These are phyloP conservation scores for Sus cebifrons DNA, from an alignment of 2,797 vertebrate genomes.

Conservation along the genomic window DNA sequence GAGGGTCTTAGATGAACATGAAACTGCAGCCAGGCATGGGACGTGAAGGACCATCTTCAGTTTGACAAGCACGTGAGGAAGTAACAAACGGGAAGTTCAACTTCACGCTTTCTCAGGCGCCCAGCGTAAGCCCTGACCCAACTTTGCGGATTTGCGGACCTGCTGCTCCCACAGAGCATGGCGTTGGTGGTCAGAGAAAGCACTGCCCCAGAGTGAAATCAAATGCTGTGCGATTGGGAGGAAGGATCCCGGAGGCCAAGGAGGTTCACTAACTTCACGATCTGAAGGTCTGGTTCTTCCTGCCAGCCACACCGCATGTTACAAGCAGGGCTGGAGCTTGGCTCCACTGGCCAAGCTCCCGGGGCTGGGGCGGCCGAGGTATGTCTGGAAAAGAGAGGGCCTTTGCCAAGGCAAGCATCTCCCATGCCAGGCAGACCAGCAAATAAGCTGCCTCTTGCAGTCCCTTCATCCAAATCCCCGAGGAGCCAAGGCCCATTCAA, in stretches of 20 bases:
- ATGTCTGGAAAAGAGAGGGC: slow-evolving; percentile 73
- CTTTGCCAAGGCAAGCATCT: slow-evolving; percentile 70
- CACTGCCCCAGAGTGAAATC: neutral
- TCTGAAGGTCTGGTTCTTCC: slow-evolving; percentile 50
- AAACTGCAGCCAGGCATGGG: neutral
- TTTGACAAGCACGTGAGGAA: neutral
- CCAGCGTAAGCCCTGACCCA: neutral
- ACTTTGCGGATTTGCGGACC: neutral
- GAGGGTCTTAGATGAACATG: neutral
- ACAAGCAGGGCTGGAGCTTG: neutral
- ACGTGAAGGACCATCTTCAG: neutral
- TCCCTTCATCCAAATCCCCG: neutral
- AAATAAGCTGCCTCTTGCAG: slow-evolving; percentile 41
- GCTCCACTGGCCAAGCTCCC: neutral
- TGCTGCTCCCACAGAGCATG: neutral
- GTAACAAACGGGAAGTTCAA: neutral
- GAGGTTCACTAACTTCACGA: slow-evolving; percentile 5
- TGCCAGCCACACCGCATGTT: neutral
- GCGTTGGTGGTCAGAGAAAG: slow-evolving; percentile 2
- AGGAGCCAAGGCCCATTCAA: neutral
- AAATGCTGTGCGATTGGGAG: neutral
- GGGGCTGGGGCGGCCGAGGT: neutral
- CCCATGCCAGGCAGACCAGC: slow-evolving; percentile 66
- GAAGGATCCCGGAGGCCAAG: neutral
- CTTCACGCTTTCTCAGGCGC: neutral